These are phyloP conservation scores for Solenodon paradoxus DNA, from an alignment of 2,113 vertebrate species.

Conservation along the genomic window DNA sequence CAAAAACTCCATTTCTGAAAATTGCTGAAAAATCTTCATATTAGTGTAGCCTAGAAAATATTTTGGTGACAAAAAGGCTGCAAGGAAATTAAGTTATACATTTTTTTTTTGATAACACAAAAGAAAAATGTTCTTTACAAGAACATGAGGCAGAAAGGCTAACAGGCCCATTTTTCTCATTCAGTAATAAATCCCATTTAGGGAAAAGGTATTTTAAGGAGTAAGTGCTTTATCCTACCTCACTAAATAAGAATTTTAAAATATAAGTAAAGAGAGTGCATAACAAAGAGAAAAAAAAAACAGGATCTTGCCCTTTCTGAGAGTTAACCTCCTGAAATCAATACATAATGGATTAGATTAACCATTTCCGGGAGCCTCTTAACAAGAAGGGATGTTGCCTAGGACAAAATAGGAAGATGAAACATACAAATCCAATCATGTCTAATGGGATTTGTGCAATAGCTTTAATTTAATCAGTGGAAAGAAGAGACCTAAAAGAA, in stretches of 20 bases:
- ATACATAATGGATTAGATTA: neutral
- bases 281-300: neutral
- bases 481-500: neutral
- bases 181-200: conserved; percentile 20
- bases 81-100: conserved; percentile 31
- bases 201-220: conserved; percentile 25
- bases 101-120: neutral
- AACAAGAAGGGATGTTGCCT: neutral
- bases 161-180: conserved; percentile 25
- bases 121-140: conserved; percentile 36
- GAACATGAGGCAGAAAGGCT: conserved; percentile 26
- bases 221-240: neutral
- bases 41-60: conserved; percentile 49
- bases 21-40: conserved; percentile 54
- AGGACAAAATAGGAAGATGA: neutral
- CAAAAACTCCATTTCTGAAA: conserved; percentile 53
- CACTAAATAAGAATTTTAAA: neutral
- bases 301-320: neutral
- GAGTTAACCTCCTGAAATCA: conserved; percentile 10
- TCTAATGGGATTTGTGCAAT: neutral
- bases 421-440: neutral
- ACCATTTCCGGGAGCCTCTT: neutral
- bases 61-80: neutral
- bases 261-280: neutral
- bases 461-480: neutral